Evolutionary conservation across 1,140 invertebrate species (phyloP), one percentile per base, ranked within the genome.

Genomic region (Apolygus lucorum): DNA sequence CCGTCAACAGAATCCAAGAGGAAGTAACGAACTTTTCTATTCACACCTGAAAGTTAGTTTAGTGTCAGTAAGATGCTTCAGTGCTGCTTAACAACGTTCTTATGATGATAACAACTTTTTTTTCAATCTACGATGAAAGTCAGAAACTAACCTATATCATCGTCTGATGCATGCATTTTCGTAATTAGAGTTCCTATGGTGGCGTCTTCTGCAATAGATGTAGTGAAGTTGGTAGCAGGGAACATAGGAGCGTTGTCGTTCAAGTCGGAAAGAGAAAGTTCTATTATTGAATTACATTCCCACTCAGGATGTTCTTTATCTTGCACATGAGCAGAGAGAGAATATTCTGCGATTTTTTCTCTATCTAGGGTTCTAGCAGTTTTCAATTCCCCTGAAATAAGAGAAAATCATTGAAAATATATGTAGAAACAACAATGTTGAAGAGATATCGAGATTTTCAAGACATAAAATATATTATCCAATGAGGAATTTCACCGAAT

Each of bases 221-320:
- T 88, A 70, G 88, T 90, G 78, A 94, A 96, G 14, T 87, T 82
- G 2, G 84, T 80, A 77, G 90, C 83, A 1, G 87, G 86, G 78
- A 96, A 97, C 72, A 84, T 79, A 0, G 94, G 94, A 11, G 86
- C 80, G 79, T 96, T 95, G 75, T 96, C 92, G 78, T 95, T 95
- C 0, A 93, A 80, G 81, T 96, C 93, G 2, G 85, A 88, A 2
- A 91, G 78, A 0, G 83, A 74, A 1, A 95, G 84, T 73, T 88
- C 86, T 26, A 95, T 79, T 76, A 90, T 86, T 1, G 90, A 91
- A 1, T 86, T 85, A 79, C 94, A 96, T 74, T 89, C 87, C 87
- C 91, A 93, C 0, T 81, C 81, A 29, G 27, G 14, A 2, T 59
- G 54, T 13, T 59, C 54, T 59, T 89, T 86, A 68, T 90, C 88